phyloP scores from a whole-genome alignment of 2,113 vertebrate species.

The Gnathonemus echidnorhynchus region DNA sequence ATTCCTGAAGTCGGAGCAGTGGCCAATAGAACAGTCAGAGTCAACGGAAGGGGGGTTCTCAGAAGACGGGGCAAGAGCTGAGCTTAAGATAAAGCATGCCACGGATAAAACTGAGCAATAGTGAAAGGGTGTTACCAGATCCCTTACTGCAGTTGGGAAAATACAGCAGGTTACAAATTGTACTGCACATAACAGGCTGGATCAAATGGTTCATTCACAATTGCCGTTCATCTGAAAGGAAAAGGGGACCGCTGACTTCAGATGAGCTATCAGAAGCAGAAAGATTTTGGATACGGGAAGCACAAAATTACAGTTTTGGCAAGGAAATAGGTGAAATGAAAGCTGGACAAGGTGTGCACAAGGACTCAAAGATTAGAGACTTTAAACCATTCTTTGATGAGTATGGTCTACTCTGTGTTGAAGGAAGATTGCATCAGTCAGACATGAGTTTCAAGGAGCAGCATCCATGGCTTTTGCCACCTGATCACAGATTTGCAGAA shows the following conservation, averaged over 20 bases:
- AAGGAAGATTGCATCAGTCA: slow-evolving; percentile 26
- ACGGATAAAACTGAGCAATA: slow-evolving; percentile 10
- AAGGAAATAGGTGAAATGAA: too few species aligned
- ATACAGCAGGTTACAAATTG: slow-evolving; percentile 3
- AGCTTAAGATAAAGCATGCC: slow-evolving; percentile 15
- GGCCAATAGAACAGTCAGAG: slow-evolving; percentile 3
- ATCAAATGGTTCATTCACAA: slow-evolving; percentile 21
- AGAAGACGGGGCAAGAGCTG: slow-evolving; percentile 11
- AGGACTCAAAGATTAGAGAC: neutral
- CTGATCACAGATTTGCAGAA: slow-evolving; percentile 18
- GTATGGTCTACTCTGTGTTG: slow-evolving; percentile 28
- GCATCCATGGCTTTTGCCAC: slow-evolving; percentile 22
- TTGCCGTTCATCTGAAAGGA: neutral
- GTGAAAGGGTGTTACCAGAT: neutral
- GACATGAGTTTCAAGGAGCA: slow-evolving; percentile 23
- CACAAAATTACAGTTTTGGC: slow-evolving; percentile 19
- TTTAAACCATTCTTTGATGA: slow-evolving; percentile 27
- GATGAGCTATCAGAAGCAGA: slow-evolving; percentile 16
- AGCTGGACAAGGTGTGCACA: too few species aligned
- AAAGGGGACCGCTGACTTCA: slow-evolving; percentile 4
- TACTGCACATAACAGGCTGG: slow-evolving; percentile 16
- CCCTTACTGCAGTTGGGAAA: slow-evolving; percentile 7
- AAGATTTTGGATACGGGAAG: slow-evolving; percentile 14
- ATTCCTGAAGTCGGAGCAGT: slow-evolving; percentile 1
- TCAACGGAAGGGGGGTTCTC: neutral